phyloP scores from a whole-genome alignment of 2,888 invertebrate species.

The Sinodicranocentrus sp. region DNA sequence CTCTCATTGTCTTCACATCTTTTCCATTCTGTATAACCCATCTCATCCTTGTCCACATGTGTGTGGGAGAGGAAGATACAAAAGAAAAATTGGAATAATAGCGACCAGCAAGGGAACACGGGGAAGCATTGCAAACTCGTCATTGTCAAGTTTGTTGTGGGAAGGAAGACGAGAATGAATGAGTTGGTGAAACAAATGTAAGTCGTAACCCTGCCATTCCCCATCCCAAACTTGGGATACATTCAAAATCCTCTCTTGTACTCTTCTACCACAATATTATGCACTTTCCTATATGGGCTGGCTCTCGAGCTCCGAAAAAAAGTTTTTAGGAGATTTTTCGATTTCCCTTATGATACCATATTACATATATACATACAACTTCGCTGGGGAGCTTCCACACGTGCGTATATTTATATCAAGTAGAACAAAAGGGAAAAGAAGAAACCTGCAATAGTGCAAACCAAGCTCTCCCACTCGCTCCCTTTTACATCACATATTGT shows the following conservation, averaged over 20 bases:
- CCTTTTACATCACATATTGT: neutral
- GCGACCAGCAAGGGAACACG: neutral
- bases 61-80: too few species aligned
- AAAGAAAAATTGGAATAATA: too few species aligned
- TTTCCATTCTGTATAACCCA: too few species aligned
- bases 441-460: conserved; percentile 34
- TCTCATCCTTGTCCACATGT: too few species aligned
- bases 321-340: too few species aligned
- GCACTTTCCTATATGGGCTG: too few species aligned
- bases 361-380: too few species aligned
- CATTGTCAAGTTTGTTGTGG: conserved; percentile 52
- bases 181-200: conserved; percentile 50
- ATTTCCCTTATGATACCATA: too few species aligned
- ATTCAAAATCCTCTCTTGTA: too few species aligned
- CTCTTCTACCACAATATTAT: too few species aligned
- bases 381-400: conserved; percentile 22
- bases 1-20: too few species aligned
- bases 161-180: conserved; percentile 28
- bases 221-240: neutral
- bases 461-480: neutral
- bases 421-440: conserved; percentile 6
- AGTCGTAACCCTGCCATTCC: conserved; percentile 17
- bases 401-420: neutral
- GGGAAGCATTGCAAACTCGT: conserved; percentile 24
- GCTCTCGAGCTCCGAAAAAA: too few species aligned